A percentile compares a stretch with the other conserved stretches of the same genome.
Evolutionary conservation across 2,113 vertebrate species (phyloP).

Genomic region (Nothoprocta perdicaria): DNA sequence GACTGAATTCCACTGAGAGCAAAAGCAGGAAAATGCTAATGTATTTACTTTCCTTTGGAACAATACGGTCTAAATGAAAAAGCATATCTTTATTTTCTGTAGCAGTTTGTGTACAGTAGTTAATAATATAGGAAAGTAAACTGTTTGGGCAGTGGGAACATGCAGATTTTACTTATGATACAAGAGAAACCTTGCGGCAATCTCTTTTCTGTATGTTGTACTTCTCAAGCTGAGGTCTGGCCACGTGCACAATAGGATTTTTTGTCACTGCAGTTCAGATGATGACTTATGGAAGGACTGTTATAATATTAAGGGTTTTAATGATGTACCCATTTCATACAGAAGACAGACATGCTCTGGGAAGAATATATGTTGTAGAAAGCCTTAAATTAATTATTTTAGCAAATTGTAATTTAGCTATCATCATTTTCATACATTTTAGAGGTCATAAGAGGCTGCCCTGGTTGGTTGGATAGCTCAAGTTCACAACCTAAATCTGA

Average conservation of each 20-base stretch:
- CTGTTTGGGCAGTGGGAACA: not conserved
- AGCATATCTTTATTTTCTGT: not conserved
- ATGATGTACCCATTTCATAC: not conserved
- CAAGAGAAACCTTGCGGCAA: not conserved
- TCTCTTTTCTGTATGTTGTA: not conserved
- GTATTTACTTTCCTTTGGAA: constrained; percentile 45
- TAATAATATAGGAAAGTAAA: not conserved
- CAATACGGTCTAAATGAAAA: constrained; percentile 20
- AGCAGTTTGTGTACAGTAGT: not conserved
- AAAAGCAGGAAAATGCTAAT: constrained; percentile 34
- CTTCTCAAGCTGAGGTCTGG: not conserved
- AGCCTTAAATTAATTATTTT: not conserved
- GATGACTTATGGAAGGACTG: not conserved
- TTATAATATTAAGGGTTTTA: not conserved
- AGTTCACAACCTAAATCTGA: not conserved
- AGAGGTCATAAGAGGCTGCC: not conserved
- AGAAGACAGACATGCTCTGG: not conserved
- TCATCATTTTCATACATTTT: not conserved
- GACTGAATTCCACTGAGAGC: constrained; percentile 4
- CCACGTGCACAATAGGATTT: not conserved
- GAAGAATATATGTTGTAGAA: not conserved
- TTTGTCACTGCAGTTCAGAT: not conserved
- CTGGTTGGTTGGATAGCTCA: not conserved
- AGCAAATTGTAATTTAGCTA: not conserved
- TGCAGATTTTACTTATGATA: not conserved